Evolutionary conservation across 2,797 vertebrate species (phyloP).

Genomic region (Pipistrellus kuhlii): DNA sequence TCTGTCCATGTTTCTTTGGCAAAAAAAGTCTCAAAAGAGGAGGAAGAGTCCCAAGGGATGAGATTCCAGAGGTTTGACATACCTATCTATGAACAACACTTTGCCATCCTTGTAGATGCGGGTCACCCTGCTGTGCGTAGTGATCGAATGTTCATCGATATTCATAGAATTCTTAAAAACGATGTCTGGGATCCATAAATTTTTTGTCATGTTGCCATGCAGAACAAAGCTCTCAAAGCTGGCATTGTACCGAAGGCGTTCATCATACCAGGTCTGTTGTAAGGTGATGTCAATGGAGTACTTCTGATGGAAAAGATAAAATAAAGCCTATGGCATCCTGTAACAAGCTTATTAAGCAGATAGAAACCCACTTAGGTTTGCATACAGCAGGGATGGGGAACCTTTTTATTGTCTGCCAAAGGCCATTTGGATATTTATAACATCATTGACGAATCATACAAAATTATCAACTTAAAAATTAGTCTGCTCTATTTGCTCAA

Average conservation of each 20-base stretch:
- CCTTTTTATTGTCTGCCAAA: too few species aligned
- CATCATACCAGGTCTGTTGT: slow-evolving; percentile 90
- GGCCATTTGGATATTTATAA: too few species aligned
- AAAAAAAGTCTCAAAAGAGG: neutral
- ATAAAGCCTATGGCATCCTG: neutral
- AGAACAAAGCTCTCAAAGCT: slow-evolving; percentile 88
- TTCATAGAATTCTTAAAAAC: slow-evolving; percentile 89
- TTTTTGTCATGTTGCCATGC: slow-evolving; percentile 88
- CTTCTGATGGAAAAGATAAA: slow-evolving; percentile 83
- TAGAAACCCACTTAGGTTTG: neutral
- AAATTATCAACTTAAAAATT: too few species aligned
- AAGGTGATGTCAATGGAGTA: slow-evolving; percentile 91
- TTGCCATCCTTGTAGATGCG: slow-evolving; percentile 89
- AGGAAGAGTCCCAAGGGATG: neutral
- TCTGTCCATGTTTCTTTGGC: neutral
- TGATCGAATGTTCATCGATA: slow-evolving; percentile 86
- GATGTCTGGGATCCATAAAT: slow-evolving; percentile 90
- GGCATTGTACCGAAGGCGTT: slow-evolving; percentile 88
- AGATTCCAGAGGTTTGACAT: slow-evolving; percentile 53
- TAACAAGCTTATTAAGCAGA: neutral
- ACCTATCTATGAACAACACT: slow-evolving; percentile 90
- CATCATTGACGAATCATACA: too few species aligned
- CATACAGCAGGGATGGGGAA: neutral
- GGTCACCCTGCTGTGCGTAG: slow-evolving; percentile 88
- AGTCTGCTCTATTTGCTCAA: too few species aligned